phyloP scores from a whole-genome alignment of 1,140 invertebrate species.

The Bombus confusus region DNA sequence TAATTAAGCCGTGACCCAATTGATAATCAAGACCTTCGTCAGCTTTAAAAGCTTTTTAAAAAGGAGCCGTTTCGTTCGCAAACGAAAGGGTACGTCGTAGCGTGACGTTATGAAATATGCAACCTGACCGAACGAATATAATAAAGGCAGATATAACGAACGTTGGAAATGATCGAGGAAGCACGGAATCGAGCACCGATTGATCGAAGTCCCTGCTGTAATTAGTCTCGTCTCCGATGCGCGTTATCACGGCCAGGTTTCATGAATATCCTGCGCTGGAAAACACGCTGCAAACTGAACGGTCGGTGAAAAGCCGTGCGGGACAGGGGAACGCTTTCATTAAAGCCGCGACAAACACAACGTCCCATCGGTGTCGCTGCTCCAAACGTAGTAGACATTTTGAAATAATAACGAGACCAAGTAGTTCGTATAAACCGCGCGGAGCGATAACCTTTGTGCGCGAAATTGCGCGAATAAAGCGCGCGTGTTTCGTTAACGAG shows the following conservation, averaged over 20 bases:
- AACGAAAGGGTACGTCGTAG: neutral
- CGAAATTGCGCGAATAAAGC: slow-evolving; percentile 32
- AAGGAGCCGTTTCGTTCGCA: neutral
- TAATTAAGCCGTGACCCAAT: neutral
- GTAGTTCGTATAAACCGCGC: slow-evolving; percentile 11
- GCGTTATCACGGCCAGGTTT: slow-evolving; percentile 12
- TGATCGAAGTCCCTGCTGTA: neutral
- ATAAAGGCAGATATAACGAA: neutral
- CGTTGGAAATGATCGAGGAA: neutral
- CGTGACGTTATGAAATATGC: neutral
- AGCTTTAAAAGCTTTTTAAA: neutral
- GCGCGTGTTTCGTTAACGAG: slow-evolving; percentile 17
- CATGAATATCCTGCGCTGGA: neutral
- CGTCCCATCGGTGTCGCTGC: slow-evolving; percentile 12
- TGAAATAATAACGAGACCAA: slow-evolving; percentile 36
- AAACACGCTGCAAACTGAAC: neutral
- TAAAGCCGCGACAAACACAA: slow-evolving; percentile 23
- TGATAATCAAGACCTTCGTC: neutral
- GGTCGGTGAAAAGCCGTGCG: neutral
- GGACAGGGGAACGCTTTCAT: slow-evolving; percentile 8
- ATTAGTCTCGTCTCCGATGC: neutral
- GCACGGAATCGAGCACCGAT: neutral
- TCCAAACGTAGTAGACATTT: neutral
- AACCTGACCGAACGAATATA: neutral
- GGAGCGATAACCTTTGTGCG: slow-evolving; percentile 29